Evolutionary conservation across 2,113 vertebrate species (phyloP).

Genomic region (Brachirus orientalis): DNA sequence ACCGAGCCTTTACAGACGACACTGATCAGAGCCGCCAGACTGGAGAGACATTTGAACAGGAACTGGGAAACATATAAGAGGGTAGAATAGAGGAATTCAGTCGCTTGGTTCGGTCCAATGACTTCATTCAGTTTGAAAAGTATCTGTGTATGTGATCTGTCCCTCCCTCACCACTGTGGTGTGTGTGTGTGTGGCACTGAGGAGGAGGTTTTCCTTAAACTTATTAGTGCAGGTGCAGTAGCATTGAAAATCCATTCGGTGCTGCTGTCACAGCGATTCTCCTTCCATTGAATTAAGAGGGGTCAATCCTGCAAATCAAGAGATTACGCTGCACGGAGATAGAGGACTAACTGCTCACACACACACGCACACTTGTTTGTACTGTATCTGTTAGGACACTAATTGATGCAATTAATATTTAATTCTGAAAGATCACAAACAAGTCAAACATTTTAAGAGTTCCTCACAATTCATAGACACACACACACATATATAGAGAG

Average conservation of each 20-base stretch:
- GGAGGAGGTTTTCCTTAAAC: slow-evolving; percentile 71
- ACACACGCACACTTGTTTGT: background rate
- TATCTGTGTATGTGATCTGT: slow-evolving; percentile 39
- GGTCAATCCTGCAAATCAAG: slow-evolving; percentile 80
- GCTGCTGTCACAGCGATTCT: slow-evolving; percentile 80
- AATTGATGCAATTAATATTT: background rate
- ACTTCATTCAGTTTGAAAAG: slow-evolving; percentile 52
- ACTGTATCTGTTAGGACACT: background rate
- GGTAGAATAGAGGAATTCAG: slow-evolving; percentile 40
- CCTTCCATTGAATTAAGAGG: slow-evolving; percentile 79
- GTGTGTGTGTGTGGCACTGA: background rate
- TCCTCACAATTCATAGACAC: too few relatives aligned
- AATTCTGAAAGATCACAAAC: too few relatives aligned
- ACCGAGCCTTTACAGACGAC: slow-evolving; percentile 35
- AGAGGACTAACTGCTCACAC: slow-evolving; percentile 52
- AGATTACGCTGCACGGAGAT: slow-evolving; percentile 70
- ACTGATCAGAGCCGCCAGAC: slow-evolving; percentile 60
- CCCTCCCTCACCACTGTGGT: slow-evolving; percentile 1
- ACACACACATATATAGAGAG: too few relatives aligned
- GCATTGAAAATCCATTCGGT: slow-evolving; percentile 79
- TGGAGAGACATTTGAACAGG: slow-evolving; percentile 41
- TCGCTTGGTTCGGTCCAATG: slow-evolving; percentile 35
- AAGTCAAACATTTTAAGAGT: too few relatives aligned
- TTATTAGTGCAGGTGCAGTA: slow-evolving; percentile 72
- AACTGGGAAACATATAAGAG: slow-evolving; percentile 18